Conservation (phyloP, 2,797 vertebrate species). For the Lithobates pipiens region DNA sequence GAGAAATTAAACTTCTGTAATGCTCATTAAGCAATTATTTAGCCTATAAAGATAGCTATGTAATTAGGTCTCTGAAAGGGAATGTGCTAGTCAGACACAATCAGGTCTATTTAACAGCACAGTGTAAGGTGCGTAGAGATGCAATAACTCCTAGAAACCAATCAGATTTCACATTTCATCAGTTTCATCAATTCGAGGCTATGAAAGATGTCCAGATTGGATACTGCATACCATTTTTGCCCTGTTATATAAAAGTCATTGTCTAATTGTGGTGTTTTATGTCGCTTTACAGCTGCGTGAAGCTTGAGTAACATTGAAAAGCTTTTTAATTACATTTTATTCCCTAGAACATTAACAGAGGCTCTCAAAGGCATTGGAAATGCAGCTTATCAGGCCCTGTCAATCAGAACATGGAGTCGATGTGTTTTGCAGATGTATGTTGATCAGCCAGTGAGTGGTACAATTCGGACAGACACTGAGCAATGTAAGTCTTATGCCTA, state of each 20-base stretch:
- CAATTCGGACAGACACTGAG: conserved; percentile 73
- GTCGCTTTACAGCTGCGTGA: not conserved
- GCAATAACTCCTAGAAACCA: not conserved
- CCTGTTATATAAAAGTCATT: not conserved
- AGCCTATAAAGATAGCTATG: not conserved
- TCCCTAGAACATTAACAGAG: conserved; percentile 81
- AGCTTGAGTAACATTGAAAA: not conserved
- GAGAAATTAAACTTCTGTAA: not conserved
- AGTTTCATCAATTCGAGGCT: not conserved
- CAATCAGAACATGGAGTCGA: conserved; percentile 91
- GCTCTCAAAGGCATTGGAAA: conserved; percentile 74
- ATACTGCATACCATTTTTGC: not conserved
- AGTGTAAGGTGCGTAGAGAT: not conserved
- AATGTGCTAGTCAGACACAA: not conserved
- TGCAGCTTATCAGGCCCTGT: conserved; percentile 83
- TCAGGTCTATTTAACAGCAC: not conserved
- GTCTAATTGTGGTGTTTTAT: not conserved
- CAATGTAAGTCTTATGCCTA: conserved; percentile 51
- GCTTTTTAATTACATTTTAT: conserved; percentile 5
- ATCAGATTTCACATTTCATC: not conserved
- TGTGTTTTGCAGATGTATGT: conserved; percentile 93
- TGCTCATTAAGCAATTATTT: not conserved
- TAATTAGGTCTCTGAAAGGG: not conserved
- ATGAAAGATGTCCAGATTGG: not conserved
- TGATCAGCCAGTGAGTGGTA: conserved; percentile 78